A percentile compares a stretch with the other conserved stretches of the same genome.
phyloP scores from a whole-genome alignment of 2,797 vertebrate genomes.

The Chelidonichthys spinosus region DNA sequence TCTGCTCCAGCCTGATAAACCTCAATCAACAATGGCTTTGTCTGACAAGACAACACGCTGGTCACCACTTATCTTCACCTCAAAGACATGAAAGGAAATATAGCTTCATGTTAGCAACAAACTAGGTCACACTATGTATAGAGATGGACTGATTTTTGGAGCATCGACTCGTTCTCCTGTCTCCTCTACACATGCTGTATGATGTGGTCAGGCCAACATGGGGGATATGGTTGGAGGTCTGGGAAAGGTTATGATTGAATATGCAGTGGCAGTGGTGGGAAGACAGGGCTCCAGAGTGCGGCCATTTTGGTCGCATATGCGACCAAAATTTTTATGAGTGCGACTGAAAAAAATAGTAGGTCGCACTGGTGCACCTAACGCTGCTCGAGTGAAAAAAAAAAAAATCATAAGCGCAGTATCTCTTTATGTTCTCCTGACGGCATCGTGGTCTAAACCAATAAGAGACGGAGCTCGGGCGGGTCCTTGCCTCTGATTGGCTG shows the following conservation, averaged over 20 bases:
- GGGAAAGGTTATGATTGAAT: constrained; percentile 26
- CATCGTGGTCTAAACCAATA: too few species aligned
- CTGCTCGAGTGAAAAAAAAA: too few species aligned
- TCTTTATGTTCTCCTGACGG: too few species aligned
- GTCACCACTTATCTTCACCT: constrained; percentile 29
- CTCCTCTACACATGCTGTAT: constrained; percentile 2
- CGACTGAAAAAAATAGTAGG: too few species aligned
- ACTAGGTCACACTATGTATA: constrained; percentile 7
- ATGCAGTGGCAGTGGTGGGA: constrained; percentile 35
- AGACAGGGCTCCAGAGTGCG: too few species aligned
- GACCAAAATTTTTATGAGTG: too few species aligned
- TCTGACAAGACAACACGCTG: constrained; percentile 33
- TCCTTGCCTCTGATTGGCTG: too few species aligned
- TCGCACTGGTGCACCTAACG: too few species aligned
- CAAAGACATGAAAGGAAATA: constrained; percentile 36
- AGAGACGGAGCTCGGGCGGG: too few species aligned
- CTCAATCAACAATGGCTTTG: constrained; percentile 16
- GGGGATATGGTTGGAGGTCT: constrained; percentile 17
- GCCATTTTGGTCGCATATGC: too few species aligned
- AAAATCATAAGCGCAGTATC: too few species aligned
- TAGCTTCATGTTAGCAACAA: background rate
- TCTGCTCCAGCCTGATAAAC: constrained; percentile 18
- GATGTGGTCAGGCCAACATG: constrained; percentile 21
- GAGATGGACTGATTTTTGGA: background rate
- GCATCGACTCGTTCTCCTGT: background rate